Base-by-base conservation (phyloP, 2,888 invertebrate genomes). In the Tenthredo amoena region DNA sequence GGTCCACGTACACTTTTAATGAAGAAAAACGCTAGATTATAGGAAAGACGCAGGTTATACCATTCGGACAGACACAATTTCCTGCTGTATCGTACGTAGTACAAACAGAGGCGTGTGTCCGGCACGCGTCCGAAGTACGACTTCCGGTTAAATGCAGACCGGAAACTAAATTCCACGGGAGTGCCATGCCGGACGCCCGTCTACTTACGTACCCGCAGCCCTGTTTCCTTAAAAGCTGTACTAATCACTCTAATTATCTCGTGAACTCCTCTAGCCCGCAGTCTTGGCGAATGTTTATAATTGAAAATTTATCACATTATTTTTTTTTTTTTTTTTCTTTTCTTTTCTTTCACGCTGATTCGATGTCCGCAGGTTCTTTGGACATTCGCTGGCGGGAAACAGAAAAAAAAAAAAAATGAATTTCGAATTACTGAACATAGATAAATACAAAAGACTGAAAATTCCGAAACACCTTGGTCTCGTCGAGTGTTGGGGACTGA, bases 101-200 rank as follows among this genome's bases (percentile, higher is more conserved):
- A 37, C 72, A 85, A 86, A 76, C 71, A 85, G 74, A 87, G 90
- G 89, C 92, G 92, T 90, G 92, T 92, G 92, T 88, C 91, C 31
- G 91, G 86, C 92, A 92, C 92, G 92, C 91, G 92, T 68, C 74
- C 68, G 88, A 88, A 88, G 88, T 90, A 91, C 91, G 89, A 91
- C 90, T 91, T 92, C 91, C 92, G 89, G 87, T 84, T 87, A 81
- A 40, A 0, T 26, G 26, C 83, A 81, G 40, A 71, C 85, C 89
- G 90, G 90, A 90, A 90, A 88, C 88, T 79, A 82, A 55, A 68
- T 86, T 87, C 85, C 82, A 86, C 85, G 84, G 86, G 86, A 85
- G 87, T 62, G 81, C 62, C 37, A 86, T 40, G 81, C 81, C 37
- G 40, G 37, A 81, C 81, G 40, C 62, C 21, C n/a, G 40, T 81